These are phyloP conservation scores for Harpalus rufipes DNA, from an alignment of 2,888 invertebrate species.

Conservation along the genomic window DNA sequence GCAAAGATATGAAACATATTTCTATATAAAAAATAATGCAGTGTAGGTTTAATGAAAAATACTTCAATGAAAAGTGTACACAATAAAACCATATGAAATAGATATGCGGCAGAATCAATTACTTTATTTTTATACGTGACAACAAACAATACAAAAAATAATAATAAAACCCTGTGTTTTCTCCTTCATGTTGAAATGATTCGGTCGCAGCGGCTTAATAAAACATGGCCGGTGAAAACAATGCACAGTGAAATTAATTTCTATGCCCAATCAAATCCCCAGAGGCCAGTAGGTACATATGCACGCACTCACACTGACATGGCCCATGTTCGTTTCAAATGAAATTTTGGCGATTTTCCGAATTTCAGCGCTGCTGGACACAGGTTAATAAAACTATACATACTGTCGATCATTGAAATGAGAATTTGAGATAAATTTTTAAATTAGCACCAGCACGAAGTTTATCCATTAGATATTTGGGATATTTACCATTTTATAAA, in stretches of 20 bases:
- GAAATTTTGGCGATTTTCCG: constrained; percentile 38
- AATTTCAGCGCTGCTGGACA: background rate
- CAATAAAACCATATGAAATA: constrained; percentile 16
- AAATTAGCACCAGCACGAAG: background rate
- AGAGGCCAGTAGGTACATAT: constrained; percentile 15
- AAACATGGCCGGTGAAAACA: constrained; percentile 19
- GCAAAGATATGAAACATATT: too few relatives aligned
- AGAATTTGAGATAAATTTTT: background rate
- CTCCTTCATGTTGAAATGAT: constrained; percentile 31
- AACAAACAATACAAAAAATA: constrained; percentile 38
- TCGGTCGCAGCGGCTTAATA: background rate
- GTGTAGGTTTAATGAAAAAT: constrained; percentile 7
- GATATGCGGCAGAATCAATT: constrained; percentile 15
- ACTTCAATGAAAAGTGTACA: background rate
- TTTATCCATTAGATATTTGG: background rate
- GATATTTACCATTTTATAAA: too few relatives aligned
- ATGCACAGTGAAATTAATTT: constrained; percentile 38
- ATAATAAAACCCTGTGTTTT: constrained; percentile 27
- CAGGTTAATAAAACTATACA: constrained; percentile 11
- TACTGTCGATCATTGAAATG: constrained; percentile 7
- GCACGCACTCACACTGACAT: constrained; percentile 28
- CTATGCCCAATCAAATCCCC: constrained; percentile 31
- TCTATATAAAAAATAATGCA: background rate
- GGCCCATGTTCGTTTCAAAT: constrained; percentile 8
- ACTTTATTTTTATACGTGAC: background rate